Conservation (phyloP, 2,113 vertebrate species). For the Hypomesus transpacificus region DNA sequence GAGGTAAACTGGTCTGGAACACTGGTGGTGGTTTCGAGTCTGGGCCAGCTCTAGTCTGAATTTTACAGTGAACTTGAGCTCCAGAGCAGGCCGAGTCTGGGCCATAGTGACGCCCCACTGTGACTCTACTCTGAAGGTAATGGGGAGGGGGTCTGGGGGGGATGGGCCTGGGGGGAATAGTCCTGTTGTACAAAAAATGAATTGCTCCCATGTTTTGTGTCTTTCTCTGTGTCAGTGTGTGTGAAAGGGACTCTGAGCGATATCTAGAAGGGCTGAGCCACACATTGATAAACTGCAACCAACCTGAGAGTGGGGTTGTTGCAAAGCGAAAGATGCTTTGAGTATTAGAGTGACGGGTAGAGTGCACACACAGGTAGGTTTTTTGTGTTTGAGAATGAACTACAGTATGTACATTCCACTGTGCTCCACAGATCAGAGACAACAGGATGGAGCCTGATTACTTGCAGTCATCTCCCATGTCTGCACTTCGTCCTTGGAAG, state of each 20-base stretch:
- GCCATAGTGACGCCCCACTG: conserved; percentile 48
- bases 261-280: no score
- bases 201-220: conserved; percentile 61
- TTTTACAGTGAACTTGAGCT: not conserved
- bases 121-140: conserved; percentile 54
- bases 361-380: no score
- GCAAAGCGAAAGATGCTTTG: no score
- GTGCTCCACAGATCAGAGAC: conserved; percentile 23
- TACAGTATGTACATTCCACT: not conserved
- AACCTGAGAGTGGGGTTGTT: no score
- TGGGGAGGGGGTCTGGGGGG: conserved; percentile 42
- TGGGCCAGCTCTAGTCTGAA: conserved; percentile 5
- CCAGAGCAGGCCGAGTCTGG: conserved; percentile 35
- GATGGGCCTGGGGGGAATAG: conserved; percentile 45
- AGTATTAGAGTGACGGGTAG: no score
- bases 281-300: no score
- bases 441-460: conserved; percentile 17
- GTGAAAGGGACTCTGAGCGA: no score
- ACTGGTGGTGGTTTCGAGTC: not conserved
- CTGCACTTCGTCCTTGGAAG: not conserved
- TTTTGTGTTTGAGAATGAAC: no score
- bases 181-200: conserved; percentile 54
- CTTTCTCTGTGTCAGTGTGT: not conserved
- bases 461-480: not conserved
- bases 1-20: conserved; percentile 11